phyloP scores from a whole-genome alignment of 2,113 vertebrate species.

The Alectura lathami region DNA sequence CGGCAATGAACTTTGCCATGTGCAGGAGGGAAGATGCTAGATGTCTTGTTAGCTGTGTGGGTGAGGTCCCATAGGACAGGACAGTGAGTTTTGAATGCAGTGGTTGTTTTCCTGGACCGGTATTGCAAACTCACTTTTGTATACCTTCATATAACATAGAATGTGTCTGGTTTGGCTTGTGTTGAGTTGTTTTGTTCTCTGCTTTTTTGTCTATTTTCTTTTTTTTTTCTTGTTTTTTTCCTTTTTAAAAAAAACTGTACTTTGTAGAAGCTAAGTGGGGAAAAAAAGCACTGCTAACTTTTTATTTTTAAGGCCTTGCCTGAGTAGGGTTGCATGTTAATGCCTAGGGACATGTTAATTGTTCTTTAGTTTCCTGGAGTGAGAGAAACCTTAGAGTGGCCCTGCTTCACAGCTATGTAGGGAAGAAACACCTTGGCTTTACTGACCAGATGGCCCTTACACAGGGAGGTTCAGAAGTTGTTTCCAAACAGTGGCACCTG shows the following conservation, averaged over 20 bases:
- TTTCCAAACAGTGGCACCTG: not conserved
- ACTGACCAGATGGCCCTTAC: not conserved
- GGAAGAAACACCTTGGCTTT: not conserved
- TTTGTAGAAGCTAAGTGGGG: not conserved
- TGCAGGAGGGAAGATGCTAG: not conserved
- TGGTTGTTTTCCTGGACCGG: not conserved
- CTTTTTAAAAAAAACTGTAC: too few relatives aligned
- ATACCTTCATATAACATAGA: accelerated
- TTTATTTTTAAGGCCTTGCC: not conserved
- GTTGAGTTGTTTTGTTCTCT: too few relatives aligned
- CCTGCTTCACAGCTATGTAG: not conserved
- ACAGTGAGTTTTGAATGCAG: not conserved
- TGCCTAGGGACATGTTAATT: not conserved
- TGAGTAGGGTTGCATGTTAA: not conserved
- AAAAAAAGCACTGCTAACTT: not conserved
- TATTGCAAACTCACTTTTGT: not conserved
- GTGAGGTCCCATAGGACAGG: not conserved
- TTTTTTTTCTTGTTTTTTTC: not conserved
- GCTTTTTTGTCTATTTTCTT: too few relatives aligned
- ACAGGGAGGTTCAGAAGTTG: not conserved
- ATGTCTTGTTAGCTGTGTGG: not conserved
- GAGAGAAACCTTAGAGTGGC: not conserved
- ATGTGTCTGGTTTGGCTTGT: not conserved
- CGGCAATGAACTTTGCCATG: not conserved
- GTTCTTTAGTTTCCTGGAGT: not conserved